Evolutionary conservation across 2,888 invertebrate species (phyloP).

Genomic region (Ceriagrion tenellum): DNA sequence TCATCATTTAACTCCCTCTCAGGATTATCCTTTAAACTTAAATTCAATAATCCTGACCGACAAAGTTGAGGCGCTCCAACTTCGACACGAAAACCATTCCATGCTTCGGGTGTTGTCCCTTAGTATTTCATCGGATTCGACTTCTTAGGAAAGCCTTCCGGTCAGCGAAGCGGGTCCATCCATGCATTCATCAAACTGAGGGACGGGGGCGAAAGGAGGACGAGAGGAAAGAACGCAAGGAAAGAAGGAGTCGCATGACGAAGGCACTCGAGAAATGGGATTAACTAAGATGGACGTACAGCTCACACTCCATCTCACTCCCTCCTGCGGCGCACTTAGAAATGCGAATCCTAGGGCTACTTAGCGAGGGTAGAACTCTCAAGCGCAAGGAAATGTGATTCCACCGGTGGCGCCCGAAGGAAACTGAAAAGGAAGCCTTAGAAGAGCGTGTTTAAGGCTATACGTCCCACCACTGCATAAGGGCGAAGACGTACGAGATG

Average conservation of each 20-base stretch:
- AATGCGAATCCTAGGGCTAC: background rate
- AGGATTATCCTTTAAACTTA: too few relatives aligned
- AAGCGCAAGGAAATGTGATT: slow-evolving; percentile 5
- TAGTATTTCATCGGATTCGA: background rate
- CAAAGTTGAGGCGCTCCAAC: background rate
- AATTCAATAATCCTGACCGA: background rate
- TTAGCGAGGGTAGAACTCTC: background rate
- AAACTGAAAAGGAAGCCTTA: background rate
- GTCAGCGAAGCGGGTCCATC: background rate
- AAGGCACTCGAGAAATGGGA: background rate
- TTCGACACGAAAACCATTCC: background rate
- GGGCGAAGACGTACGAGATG: background rate
- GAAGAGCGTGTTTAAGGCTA: background rate
- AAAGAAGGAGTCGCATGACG: background rate
- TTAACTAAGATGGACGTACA: background rate
- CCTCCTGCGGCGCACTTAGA: background rate
- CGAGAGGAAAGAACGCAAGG: background rate
- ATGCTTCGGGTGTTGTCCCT: background rate
- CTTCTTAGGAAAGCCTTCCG: background rate
- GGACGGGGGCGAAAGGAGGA: background rate
- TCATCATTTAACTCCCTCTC: too few relatives aligned
- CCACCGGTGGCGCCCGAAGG: background rate
- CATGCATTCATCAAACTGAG: background rate
- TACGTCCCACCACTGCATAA: background rate
- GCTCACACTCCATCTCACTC: background rate